Conservation (phyloP, 2,113 vertebrate genomes). For the Passerina amoena region DNA sequence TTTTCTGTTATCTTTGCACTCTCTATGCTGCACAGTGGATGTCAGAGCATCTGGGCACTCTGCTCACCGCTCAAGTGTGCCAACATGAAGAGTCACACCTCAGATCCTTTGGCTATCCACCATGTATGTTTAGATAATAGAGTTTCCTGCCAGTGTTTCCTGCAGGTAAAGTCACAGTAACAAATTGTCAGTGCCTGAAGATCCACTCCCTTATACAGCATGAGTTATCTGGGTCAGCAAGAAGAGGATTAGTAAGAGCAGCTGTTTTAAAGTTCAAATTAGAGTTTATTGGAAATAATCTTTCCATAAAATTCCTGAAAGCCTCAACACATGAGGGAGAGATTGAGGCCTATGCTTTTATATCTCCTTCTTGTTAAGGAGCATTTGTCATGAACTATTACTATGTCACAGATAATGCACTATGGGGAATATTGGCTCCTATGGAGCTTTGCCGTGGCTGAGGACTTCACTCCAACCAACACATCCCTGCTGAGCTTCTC, state of each 20-base stretch:
- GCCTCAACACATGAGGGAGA: not conserved
- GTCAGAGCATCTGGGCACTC: not conserved
- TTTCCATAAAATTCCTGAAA: not conserved
- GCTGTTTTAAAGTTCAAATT: not conserved
- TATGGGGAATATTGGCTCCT: not conserved
- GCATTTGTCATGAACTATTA: not conserved
- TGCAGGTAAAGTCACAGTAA: not conserved
- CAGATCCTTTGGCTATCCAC: not conserved
- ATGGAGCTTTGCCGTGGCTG: not conserved
- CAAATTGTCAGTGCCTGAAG: not conserved
- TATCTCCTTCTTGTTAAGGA: not conserved
- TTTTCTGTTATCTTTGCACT: not conserved
- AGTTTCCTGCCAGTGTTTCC: not conserved
- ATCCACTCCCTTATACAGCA: rapidly evolving
- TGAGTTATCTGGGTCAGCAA: not conserved
- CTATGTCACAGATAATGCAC: not conserved
- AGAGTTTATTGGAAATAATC: not conserved
- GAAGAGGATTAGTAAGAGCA: not conserved
- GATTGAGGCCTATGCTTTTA: not conserved
- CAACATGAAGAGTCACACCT: not conserved
- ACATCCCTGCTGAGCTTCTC: not conserved
- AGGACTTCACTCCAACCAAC: not conserved
- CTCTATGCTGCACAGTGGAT: not conserved
- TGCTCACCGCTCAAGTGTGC: not conserved
- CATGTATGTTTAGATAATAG: rapidly evolving